These are phyloP conservation scores for Thinocorus orbignyianus DNA, from an alignment of 2,113 vertebrate species.

Conservation along the genomic window DNA sequence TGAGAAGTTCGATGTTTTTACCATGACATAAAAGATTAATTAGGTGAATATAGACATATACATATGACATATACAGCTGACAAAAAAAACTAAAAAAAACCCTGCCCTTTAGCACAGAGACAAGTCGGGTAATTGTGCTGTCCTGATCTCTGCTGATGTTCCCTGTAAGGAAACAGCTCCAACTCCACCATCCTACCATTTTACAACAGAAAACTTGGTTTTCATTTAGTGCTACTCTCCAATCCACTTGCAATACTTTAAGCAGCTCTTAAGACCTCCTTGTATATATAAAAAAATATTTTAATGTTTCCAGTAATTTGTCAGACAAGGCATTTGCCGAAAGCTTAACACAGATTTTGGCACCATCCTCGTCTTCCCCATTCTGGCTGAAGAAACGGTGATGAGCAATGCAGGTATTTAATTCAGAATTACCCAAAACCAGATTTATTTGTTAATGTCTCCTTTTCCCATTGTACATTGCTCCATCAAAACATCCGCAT, in stretches of 20 bases:
- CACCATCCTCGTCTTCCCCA: not conserved
- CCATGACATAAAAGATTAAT: not conserved
- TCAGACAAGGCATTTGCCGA: not conserved
- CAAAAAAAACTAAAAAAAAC: too few relatives aligned
- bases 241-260: not conserved
- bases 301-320: not conserved
- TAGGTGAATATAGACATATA: not conserved
- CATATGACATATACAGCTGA: too few relatives aligned
- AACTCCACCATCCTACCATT: not conserved
- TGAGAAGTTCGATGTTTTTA: not conserved
- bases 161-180: not conserved
- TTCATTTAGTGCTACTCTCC: not conserved
- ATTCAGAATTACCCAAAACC: not conserved
- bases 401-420: not conserved
- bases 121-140: not conserved
- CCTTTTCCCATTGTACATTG: not conserved
- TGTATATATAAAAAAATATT: not conserved
- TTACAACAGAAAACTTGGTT: not conserved
- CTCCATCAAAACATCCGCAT: not conserved
- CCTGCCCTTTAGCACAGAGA: not conserved
- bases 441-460: not conserved
- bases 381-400: not conserved
- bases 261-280: not conserved
- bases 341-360: not conserved
- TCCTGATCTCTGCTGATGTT: not conserved